Percentiles rank a stretch among this genome's conserved stretches.
Conservation (phyloP, 2,113 vertebrate species). For the Oryzias javanicus region DNA sequence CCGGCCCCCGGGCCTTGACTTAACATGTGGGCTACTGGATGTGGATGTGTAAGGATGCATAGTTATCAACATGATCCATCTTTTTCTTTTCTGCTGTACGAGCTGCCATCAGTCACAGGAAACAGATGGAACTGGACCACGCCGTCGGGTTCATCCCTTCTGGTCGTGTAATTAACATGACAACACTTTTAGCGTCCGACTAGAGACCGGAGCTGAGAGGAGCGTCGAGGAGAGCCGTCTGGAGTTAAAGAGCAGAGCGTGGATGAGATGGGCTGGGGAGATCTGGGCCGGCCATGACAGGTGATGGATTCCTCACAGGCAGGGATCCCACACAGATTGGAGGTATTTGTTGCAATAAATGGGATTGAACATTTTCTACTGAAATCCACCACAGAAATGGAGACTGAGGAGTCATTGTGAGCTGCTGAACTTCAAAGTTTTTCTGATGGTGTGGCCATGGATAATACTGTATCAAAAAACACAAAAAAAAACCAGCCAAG, state of each 20-base stretch:
- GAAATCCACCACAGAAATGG: slow-evolving; percentile 43
- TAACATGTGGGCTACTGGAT: no score
- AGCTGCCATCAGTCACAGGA: no score
- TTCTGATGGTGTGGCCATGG: slow-evolving; percentile 7
- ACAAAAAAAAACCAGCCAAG: neutral
- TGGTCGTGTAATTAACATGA: slow-evolving; percentile 14
- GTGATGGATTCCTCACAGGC: slow-evolving; percentile 45
- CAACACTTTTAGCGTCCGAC: slow-evolving; percentile 10
- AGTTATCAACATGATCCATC: no score
- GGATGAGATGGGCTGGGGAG: slow-evolving; percentile 31
- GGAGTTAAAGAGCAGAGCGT: slow-evolving; percentile 38
- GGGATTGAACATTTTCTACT: slow-evolving; percentile 50
- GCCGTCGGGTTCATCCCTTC: no score
- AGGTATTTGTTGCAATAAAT: slow-evolving; percentile 58
- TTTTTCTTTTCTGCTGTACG: no score
- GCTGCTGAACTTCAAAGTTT: slow-evolving; percentile 18
- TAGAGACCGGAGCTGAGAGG: slow-evolving; percentile 18
- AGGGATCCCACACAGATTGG: slow-evolving; percentile 37
- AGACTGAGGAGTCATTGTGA: slow-evolving; percentile 28
- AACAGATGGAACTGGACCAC: no score
- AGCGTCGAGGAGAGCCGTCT: slow-evolving; percentile 20
- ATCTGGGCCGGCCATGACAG: slow-evolving; percentile 40
- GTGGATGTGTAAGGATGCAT: no score
- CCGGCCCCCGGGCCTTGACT: no score
- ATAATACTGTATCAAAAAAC: neutral